Percentiles rank a stretch among this genome's conserved stretches.
phyloP scores from a whole-genome alignment of 2,797 vertebrate genomes.

The Novumbra hubbsi region DNA sequence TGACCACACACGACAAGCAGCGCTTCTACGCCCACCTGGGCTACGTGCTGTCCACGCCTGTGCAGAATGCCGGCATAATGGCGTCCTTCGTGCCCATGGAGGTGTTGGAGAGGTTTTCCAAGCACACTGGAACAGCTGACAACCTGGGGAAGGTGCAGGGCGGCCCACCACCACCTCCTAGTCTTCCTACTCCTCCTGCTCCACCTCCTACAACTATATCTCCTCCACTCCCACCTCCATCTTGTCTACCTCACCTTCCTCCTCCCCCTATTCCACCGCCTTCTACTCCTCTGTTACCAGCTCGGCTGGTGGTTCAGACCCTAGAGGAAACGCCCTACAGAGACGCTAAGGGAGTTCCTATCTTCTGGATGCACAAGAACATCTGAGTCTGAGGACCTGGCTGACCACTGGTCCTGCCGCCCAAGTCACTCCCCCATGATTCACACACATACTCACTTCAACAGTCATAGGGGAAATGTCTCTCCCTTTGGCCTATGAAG shows the following conservation, averaged over 20 bases:
- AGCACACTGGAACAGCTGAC: slow-evolving; percentile 30
- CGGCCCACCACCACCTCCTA: slow-evolving; percentile 3
- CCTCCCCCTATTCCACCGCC: slow-evolving; percentile 28
- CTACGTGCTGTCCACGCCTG: slow-evolving; percentile 78
- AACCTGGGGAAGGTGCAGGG: slow-evolving; percentile 1
- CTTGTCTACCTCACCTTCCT: not conserved
- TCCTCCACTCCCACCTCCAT: slow-evolving; percentile 7
- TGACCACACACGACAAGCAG: slow-evolving; percentile 93
- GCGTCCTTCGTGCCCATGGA: slow-evolving; percentile 73
- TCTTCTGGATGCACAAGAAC: slow-evolving; percentile 97
- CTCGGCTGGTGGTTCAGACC: slow-evolving; percentile 54
- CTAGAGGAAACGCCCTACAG: slow-evolving; percentile 78
- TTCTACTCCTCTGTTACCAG: slow-evolving; percentile 15
- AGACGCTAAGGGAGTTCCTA: slow-evolving; percentile 80
- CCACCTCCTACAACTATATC: slow-evolving; percentile 11
- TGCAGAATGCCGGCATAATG: slow-evolving; percentile 83
- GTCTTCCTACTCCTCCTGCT: not conserved
- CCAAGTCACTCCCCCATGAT: not conserved
- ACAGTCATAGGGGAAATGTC: too few relatives aligned
- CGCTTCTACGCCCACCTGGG: slow-evolving; percentile 90
- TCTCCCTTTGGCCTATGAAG: not conserved
- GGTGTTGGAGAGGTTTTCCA: slow-evolving; percentile 76
- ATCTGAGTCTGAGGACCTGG: slow-evolving; percentile 66
- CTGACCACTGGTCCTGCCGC: not conserved
- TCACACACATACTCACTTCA: not conserved